A percentile compares a stretch with the other conserved stretches of the same genome.
These are phyloP conservation scores for Eudasyphora cyanicolor DNA, from an alignment of 2,888 invertebrate genomes.

Conservation along the genomic window DNA sequence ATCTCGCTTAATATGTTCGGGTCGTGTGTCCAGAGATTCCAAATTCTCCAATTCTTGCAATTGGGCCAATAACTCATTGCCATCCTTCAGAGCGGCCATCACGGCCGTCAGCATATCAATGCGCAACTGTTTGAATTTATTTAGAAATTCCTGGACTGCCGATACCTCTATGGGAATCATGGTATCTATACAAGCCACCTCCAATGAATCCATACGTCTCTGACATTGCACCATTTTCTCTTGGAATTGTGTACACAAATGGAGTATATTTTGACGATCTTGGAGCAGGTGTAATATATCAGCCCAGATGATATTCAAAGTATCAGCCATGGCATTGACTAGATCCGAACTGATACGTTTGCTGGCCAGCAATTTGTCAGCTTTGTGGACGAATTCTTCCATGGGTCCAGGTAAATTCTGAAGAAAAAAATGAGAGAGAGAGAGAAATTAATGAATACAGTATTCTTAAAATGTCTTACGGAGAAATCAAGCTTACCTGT, in stretches of 20 bases:
- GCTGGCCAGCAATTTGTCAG: conserved; percentile 90
- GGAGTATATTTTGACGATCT: conserved; percentile 87
- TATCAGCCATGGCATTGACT: conserved; percentile 93
- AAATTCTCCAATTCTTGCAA: conserved; percentile 87
- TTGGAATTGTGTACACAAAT: conserved; percentile 89
- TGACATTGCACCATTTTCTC: conserved; percentile 86
- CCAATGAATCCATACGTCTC: conserved; percentile 85
- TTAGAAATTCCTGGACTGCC: conserved; percentile 85
- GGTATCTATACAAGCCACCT: conserved; percentile 85
- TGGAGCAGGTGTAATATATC: conserved; percentile 90
- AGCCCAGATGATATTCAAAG: conserved; percentile 88
- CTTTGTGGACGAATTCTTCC: conserved; percentile 91
- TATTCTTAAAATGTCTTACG: too few species aligned
- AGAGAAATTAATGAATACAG: background rate
- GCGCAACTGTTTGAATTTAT: conserved; percentile 86
- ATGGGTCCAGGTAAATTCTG: conserved; percentile 94
- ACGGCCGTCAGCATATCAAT: conserved; percentile 88
- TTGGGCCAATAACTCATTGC: conserved; percentile 87
- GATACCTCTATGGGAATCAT: conserved; percentile 87
- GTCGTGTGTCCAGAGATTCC: conserved; percentile 88
- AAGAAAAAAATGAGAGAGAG: conserved; percentile 67
- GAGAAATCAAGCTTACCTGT: conserved; percentile 82
- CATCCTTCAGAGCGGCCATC: conserved; percentile 90
- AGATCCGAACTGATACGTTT: conserved; percentile 89
- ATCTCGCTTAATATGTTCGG: conserved; percentile 83